Conservation (phyloP, 2,797 vertebrate genomes). For the Sphenopsis melanotis region DNA sequence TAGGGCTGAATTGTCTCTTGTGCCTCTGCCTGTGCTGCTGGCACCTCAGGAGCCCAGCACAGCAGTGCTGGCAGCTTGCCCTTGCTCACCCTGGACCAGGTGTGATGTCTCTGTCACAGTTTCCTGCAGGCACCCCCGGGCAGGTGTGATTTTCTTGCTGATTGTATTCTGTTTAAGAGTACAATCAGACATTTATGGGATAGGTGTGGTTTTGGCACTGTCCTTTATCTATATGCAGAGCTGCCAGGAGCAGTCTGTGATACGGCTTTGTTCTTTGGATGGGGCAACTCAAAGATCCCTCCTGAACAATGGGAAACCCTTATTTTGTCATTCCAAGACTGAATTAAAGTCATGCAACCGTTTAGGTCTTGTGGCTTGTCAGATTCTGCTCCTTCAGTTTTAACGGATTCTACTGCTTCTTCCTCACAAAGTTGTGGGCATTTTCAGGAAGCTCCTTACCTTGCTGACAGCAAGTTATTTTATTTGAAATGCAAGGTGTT, state of each 20-base stretch:
- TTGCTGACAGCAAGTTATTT: neutral
- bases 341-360: neutral
- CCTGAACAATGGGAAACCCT: neutral
- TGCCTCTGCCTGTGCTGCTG: neutral
- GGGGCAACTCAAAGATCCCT: neutral
- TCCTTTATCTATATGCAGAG: neutral
- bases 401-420: neutral
- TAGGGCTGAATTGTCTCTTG: neutral
- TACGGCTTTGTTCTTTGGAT: neutral
- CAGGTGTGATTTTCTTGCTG: neutral
- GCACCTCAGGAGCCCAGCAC: rapidly evolving
- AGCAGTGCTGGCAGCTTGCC: rapidly evolving
- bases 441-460: neutral
- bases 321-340: neutral
- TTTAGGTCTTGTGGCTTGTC: neutral
- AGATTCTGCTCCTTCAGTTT: neutral
- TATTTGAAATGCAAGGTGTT: neutral
- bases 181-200: neutral
- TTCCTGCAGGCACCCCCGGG: neutral
- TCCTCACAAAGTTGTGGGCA: neutral
- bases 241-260: neutral
- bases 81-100: rapidly evolving
- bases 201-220: neutral
- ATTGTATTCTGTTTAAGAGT: neutral
- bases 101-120: rapidly evolving